Base-by-base conservation (phyloP, 2,888 invertebrate species). In the Sarcophaga subvicina region DNA sequence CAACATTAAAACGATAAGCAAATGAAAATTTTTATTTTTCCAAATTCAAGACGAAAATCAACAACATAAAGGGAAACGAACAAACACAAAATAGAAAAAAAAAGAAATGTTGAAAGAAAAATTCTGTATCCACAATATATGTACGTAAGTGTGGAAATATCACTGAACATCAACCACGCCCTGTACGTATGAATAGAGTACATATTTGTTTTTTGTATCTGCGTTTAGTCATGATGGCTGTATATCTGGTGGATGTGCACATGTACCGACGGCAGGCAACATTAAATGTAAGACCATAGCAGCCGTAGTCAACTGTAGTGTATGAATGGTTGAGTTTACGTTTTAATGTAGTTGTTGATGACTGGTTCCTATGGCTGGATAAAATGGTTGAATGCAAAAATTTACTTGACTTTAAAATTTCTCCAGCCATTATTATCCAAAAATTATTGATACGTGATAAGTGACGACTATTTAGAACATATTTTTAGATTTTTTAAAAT, bases 131-230 rank as follows among this genome's bases (percentile, higher is more conserved):
- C 71, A 84, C 27, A 75, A 75, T 22, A 60, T 70, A 59, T 12
- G 12, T 14, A 49, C 54, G 17, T 17, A 14, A 12, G 54, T 54
- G 37, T 37, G 6, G 47, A 20, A 20, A 64, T 12, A 54, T 0
- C 75, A 63, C 25, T 70, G 66, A 37, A 25, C 4, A 73, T 27
- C 75, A 84, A 80, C 87, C 87, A 87, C 87, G 84, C 87, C 87
- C 87, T 79, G 62, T 64, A 37, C 54, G 45, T 69, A 17, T 54
- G 66, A 54, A 12, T 54, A 14, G 12, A 66, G 59, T 60, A 49
- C 6, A 10, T 54, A 14, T 69, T 14, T 27, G n/a, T 62, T 60
- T 49, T 69, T n/a, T 27, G n/a, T 62, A 66, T 49, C 25, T 66
- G 14, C n/a, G 4, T 45, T 76, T 49, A n/a, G 20, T 49, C 60